Conservation (phyloP, 2,113 vertebrate species). For the Triplophysa tibetana region DNA sequence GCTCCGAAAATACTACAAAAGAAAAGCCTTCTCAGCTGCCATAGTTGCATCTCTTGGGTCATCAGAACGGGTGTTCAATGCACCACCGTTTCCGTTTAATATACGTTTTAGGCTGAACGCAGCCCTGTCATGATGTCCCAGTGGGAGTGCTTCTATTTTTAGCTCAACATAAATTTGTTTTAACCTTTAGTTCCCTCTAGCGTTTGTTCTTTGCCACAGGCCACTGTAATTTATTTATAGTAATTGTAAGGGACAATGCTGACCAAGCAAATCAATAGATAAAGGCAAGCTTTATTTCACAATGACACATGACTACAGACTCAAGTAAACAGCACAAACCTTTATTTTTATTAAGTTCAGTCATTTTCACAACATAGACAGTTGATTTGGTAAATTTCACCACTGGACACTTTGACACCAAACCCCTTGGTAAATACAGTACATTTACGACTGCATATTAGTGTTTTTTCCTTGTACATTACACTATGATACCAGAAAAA, state of each 20-base stretch:
- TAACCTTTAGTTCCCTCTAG: constrained; percentile 43
- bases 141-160: constrained; percentile 32
- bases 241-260: neutral
- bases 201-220: neutral
- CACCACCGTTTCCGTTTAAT: too few relatives aligned
- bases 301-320: neutral
- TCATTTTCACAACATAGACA: constrained; percentile 66
- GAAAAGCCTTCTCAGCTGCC: too few relatives aligned
- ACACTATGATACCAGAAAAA: constrained; percentile 56
- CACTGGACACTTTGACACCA: constrained; percentile 63
- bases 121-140: neutral
- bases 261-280: neutral
- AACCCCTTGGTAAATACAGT: constrained; percentile 60
- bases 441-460: constrained; percentile 62
- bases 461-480: constrained; percentile 52
- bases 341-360: constrained; percentile 59
- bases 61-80: too few relatives aligned
- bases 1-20: too few relatives aligned
- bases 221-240: neutral
- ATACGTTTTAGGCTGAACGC: too few relatives aligned
- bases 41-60: too few relatives aligned
- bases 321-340: constrained; percentile 60
- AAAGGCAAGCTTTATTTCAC: neutral
- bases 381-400: constrained; percentile 63
- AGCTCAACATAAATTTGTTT: neutral